phyloP scores from a whole-genome alignment of 2,113 vertebrate genomes.

The Carettochelys insculpta region DNA sequence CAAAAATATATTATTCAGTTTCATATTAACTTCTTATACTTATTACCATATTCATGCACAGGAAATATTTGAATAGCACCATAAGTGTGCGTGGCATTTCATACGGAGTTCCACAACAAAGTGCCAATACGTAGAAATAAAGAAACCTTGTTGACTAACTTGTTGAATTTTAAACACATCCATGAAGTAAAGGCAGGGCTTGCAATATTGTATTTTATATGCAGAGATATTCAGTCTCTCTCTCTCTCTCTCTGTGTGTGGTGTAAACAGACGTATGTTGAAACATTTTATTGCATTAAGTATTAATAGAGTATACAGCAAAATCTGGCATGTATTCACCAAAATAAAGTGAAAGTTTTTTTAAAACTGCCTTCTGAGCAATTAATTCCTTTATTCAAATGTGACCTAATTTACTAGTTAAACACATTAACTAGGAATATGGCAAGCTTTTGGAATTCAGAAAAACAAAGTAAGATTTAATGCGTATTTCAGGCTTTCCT shows the following conservation, averaged over 20 bases:
- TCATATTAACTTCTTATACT: background rate
- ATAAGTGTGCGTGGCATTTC: background rate
- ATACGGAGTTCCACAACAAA: background rate
- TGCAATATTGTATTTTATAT: background rate
- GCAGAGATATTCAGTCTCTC: too few relatives aligned
- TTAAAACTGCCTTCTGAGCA: background rate
- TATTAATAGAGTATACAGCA: background rate
- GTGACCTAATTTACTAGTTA: background rate
- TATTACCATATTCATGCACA: background rate
- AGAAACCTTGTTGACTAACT: background rate
- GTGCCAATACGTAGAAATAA: background rate
- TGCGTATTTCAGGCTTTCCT: background rate
- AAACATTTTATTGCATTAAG: background rate
- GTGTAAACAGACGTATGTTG: background rate
- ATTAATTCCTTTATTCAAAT: background rate
- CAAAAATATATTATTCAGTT: background rate
- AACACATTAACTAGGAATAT: background rate
- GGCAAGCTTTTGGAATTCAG: background rate
- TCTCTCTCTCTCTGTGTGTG: too few relatives aligned
- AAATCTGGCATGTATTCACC: background rate
- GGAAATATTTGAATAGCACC: background rate
- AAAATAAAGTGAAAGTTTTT: background rate
- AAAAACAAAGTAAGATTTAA: background rate
- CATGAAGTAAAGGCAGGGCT: background rate
- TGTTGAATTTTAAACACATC: background rate